A percentile compares a stretch with the other conserved stretches of the same genome.
phyloP scores from a whole-genome alignment of 1,140 invertebrate genomes.

The Hermatobates lingyangjiaoensis region DNA sequence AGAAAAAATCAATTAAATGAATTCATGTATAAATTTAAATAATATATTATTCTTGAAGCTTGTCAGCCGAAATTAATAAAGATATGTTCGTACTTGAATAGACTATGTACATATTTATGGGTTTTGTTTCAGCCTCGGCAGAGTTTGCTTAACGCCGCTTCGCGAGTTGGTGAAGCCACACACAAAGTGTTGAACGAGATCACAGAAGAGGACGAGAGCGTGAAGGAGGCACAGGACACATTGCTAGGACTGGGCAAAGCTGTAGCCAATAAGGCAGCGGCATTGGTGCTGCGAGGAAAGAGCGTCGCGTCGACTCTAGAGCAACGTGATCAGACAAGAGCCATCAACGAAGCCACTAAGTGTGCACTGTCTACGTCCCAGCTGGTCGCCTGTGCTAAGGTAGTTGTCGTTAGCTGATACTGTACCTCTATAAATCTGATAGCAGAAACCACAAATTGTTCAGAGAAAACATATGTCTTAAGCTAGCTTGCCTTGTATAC shows the following conservation, averaged over 20 bases:
- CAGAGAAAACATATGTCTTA: too few species aligned
- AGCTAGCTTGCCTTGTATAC: too few species aligned
- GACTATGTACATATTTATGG: too few species aligned
- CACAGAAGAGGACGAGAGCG: constrained; percentile 69
- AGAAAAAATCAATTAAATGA: too few species aligned
- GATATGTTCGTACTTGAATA: neutral
- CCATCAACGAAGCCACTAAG: constrained; percentile 84
- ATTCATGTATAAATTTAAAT: too few species aligned
- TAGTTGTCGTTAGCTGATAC: constrained; percentile 22
- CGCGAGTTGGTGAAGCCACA: constrained; percentile 86
- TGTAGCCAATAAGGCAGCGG: constrained; percentile 91
- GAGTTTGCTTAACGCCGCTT: constrained; percentile 81
- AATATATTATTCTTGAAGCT: constrained; percentile 12
- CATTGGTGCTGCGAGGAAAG: constrained; percentile 84
- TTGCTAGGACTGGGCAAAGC: constrained; percentile 79
- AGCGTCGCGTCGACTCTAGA: constrained; percentile 75
- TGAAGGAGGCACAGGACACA: constrained; percentile 64
- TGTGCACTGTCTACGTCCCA: constrained; percentile 94
- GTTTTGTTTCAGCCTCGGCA: constrained; percentile 67
- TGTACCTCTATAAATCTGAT: neutral
- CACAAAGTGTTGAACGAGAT: constrained; percentile 85
- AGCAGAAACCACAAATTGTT: too few species aligned
- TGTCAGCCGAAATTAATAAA: neutral
- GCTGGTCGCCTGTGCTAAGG: constrained; percentile 90
- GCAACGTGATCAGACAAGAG: constrained; percentile 60